phyloP scores from a whole-genome alignment of 2,797 vertebrate genomes.

The Acropternis orthonyx region DNA sequence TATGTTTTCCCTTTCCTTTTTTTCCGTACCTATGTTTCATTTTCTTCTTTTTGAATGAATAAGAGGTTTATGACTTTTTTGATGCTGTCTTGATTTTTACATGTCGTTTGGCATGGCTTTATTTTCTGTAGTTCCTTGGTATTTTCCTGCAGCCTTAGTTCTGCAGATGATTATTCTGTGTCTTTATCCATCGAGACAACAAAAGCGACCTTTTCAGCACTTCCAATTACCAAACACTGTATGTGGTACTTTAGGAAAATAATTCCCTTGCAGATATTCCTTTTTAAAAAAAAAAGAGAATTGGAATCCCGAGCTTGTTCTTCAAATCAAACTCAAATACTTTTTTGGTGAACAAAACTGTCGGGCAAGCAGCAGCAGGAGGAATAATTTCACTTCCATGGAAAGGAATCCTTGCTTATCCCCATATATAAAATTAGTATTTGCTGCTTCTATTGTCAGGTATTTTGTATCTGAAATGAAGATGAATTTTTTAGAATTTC shows the following conservation, averaged over 20 bases:
- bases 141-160: not conserved
- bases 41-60: not conserved
- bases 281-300: not conserved
- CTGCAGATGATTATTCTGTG: conserved; percentile 3
- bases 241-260: conserved; percentile 45
- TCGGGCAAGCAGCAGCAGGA: not conserved
- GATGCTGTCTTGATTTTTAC: not conserved
- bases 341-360: conserved; percentile 8
- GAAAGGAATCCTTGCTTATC: not conserved
- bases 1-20: conserved; percentile 22
- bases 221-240: conserved; percentile 30
- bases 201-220: conserved; percentile 42
- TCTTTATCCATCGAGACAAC: conserved; percentile 17
- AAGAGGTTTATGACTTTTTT: not conserved
- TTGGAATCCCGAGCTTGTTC: not conserved
- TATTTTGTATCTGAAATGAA: not conserved
- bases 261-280: conserved; percentile 7
- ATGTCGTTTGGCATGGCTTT: not conserved
- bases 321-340: not conserved
- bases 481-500: not conserved
- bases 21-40: not conserved
- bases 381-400: not conserved
- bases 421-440: not conserved
- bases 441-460: not conserved
- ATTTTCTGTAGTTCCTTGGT: not conserved